phyloP scores from a whole-genome alignment of 1,140 invertebrate species.

The Habropoda laboriosa region DNA sequence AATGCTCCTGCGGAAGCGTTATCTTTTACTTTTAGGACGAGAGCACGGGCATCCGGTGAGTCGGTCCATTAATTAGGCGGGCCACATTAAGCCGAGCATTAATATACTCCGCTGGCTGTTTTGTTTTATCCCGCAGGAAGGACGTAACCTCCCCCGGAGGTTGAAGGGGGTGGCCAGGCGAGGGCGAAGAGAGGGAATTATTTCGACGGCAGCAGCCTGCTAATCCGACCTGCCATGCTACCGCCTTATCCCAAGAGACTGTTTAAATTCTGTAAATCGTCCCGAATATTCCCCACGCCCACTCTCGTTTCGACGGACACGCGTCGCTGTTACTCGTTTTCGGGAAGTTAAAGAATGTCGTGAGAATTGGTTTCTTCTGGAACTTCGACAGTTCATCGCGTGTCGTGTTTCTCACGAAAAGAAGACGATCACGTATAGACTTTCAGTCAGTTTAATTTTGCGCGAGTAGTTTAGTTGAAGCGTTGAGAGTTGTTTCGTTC shows the following conservation, averaged over 20 bases:
- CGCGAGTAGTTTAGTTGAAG: too few species aligned
- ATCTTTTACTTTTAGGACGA: slow-evolving; percentile 76
- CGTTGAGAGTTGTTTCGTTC: too few species aligned
- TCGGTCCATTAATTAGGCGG: slow-evolving; percentile 82
- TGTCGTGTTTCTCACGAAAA: too few species aligned
- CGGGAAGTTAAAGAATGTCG: slow-evolving; percentile 72
- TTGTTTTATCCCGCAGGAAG: slow-evolving; percentile 82
- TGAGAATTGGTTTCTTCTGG: too few species aligned
- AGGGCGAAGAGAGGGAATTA: slow-evolving; percentile 56
- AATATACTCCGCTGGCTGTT: slow-evolving; percentile 82
- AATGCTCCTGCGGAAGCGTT: slow-evolving; percentile 75
- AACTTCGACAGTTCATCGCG: too few species aligned
- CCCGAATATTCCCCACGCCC: slow-evolving; percentile 11
- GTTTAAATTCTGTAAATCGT: slow-evolving; percentile 81
- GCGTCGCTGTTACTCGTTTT: slow-evolving; percentile 59
- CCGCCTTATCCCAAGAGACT: slow-evolving; percentile 77
- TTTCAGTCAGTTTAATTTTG: too few species aligned
- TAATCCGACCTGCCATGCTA: slow-evolving; percentile 75
- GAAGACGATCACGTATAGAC: too few species aligned
- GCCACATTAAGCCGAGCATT: slow-evolving; percentile 82
- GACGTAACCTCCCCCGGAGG: slow-evolving; percentile 67
- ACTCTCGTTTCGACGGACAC: neutral
- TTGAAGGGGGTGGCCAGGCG: slow-evolving; percentile 46
- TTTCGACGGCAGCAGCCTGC: slow-evolving; percentile 64
- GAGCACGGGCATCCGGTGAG: slow-evolving; percentile 72